A percentile compares a stretch with the other conserved stretches of the same genome.
Conservation (phyloP, 2,888 invertebrate genomes). For the Nasonia oneida region DNA sequence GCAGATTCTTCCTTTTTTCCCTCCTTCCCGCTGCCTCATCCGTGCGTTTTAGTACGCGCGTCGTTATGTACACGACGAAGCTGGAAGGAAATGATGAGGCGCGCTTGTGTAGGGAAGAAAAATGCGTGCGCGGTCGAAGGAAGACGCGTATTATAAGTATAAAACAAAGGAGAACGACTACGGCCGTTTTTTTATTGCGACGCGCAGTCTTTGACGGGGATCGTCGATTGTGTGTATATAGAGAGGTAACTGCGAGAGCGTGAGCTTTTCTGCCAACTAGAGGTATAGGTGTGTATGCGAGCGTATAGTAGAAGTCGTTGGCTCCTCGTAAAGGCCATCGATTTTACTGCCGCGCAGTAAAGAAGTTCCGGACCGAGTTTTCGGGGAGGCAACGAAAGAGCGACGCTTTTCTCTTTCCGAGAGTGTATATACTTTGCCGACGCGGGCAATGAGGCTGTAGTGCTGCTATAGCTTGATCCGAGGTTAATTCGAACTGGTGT, state of each 20-base stretch:
- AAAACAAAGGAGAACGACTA: neutral
- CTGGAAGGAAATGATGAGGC: slow-evolving; percentile 1
- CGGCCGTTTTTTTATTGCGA: slow-evolving; percentile 50
- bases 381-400: too few species aligned
- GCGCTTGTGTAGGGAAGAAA: neutral
- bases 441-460: neutral
- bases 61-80: slow-evolving; percentile 2
- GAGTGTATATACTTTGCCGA: neutral
- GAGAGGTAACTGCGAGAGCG: slow-evolving; percentile 38
- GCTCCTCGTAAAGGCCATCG: slow-evolving; percentile 55
- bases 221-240: slow-evolving; percentile 48
- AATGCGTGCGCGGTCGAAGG: neutral
- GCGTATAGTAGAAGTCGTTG: neutral
- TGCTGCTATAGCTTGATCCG: slow-evolving; percentile 28
- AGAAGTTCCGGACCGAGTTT: slow-evolving; percentile 50
- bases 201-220: slow-evolving; percentile 25
- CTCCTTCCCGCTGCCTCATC: neutral
- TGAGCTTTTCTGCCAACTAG: slow-evolving; percentile 49
- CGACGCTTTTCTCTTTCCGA: neutral
- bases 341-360: slow-evolving; percentile 58
- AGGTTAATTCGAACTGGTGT: slow-evolving; percentile 26
- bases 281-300: slow-evolving; percentile 31
- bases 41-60: slow-evolving; percentile 21
- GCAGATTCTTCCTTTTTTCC: slow-evolving; percentile 61
- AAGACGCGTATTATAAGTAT: too few species aligned